phyloP scores from a whole-genome alignment of 2,113 vertebrate species.

The Phalacrocorax brasilianus region DNA sequence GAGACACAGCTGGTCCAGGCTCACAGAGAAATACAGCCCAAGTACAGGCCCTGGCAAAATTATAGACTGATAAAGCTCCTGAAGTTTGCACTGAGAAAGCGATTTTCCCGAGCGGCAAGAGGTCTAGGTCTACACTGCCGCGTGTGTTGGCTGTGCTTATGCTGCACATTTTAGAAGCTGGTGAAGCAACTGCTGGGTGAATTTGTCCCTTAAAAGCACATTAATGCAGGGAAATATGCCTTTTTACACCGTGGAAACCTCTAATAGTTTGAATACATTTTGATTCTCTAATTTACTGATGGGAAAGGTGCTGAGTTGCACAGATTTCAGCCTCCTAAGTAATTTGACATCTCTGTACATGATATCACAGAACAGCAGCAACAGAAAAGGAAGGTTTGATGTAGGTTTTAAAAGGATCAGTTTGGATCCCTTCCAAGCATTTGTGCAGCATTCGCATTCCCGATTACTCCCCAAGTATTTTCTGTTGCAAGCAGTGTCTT shows the following conservation, averaged over 20 bases:
- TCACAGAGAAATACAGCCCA: not conserved
- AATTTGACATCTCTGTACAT: slow-evolving; percentile 34
- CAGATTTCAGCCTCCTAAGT: slow-evolving; percentile 25
- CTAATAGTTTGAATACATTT: slow-evolving; percentile 26
- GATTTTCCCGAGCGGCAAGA: not conserved
- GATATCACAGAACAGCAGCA: slow-evolving; percentile 38
- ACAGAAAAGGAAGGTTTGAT: slow-evolving; percentile 21
- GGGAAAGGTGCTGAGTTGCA: slow-evolving; percentile 19
- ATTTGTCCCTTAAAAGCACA: slow-evolving; percentile 6
- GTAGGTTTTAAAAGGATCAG: slow-evolving; percentile 13
- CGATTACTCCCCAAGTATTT: not conserved
- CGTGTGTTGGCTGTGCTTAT: not conserved
- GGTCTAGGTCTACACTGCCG: not conserved
- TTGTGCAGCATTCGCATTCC: not conserved
- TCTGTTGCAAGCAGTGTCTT: slow-evolving; percentile 12
- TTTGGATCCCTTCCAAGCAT: slow-evolving; percentile 46
- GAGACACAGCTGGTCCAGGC: not conserved
- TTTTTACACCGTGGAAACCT: not conserved
- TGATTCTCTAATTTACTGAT: slow-evolving; percentile 44
- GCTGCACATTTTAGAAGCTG: not conserved
- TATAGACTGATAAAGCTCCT: not conserved
- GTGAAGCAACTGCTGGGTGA: not conserved
- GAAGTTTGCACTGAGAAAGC: not conserved
- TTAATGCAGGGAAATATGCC: not conserved
- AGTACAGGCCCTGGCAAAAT: not conserved